Evolutionary conservation across 2,888 invertebrate genomes (phyloP).

Genomic region (Boloria euphrosyne): DNA sequence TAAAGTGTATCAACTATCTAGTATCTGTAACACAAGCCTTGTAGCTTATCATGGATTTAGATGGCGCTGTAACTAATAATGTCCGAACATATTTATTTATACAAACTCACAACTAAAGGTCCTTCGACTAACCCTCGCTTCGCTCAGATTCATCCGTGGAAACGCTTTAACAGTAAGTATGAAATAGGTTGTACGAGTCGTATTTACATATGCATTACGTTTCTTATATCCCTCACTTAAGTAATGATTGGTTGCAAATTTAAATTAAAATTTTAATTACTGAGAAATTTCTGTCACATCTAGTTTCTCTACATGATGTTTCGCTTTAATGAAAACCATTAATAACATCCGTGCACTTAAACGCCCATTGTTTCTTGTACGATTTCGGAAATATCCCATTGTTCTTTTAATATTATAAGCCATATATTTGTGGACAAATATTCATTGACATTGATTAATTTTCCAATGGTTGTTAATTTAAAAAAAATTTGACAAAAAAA

Average conservation of each 20-base stretch:
- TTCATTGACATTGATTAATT: background rate
- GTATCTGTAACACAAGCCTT: too few relatives aligned
- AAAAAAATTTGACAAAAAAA: background rate
- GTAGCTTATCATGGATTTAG: too few relatives aligned
- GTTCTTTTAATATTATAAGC: constrained; percentile 26
- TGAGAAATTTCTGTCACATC: constrained; percentile 26
- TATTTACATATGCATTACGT: too few relatives aligned
- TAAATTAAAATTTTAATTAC: background rate
- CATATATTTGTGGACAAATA: background rate
- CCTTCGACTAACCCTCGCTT: too few relatives aligned
- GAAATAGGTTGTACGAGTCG: too few relatives aligned
- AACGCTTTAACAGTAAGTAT: too few relatives aligned
- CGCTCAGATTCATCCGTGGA: too few relatives aligned
- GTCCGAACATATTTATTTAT: too few relatives aligned
- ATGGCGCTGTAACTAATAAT: too few relatives aligned
- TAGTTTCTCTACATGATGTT: constrained; percentile 29
- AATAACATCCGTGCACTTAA: constrained; percentile 67
- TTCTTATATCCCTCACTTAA: too few relatives aligned
- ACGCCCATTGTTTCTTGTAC: constrained; percentile 62
- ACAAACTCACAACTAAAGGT: too few relatives aligned
- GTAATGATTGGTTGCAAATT: background rate
- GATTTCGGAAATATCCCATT: constrained; percentile 54
- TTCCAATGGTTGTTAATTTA: background rate
- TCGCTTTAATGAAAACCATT: constrained; percentile 65
- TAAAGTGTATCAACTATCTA: too few relatives aligned